A percentile compares a stretch with the other conserved stretches of the same genome.
Evolutionary conservation across 2,888 invertebrate species (phyloP).

Genomic region (Barypeithes pellucidus): DNA sequence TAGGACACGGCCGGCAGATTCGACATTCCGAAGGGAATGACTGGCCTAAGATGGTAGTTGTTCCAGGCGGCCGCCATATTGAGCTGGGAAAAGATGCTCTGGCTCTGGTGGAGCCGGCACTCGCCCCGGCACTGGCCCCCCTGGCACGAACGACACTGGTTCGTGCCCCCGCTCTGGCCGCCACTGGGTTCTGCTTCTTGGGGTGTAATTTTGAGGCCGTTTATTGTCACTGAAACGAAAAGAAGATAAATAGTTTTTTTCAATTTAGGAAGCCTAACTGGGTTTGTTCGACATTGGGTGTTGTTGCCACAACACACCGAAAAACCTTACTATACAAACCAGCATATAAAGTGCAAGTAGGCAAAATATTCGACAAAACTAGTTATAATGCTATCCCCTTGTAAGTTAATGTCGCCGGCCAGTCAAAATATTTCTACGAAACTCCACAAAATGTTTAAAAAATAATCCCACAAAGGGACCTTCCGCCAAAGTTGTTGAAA

Average conservation of each 20-base stretch:
- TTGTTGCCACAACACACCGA: no score
- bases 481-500: slow-evolving; percentile 28
- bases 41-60: slow-evolving; percentile 59
- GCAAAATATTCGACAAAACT: no score
- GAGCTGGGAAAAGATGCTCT: slow-evolving; percentile 58
- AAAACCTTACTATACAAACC: no score
- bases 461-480: slow-evolving; percentile 43
- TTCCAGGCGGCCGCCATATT: slow-evolving; percentile 66
- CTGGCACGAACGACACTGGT: slow-evolving; percentile 44
- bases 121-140: slow-evolving; percentile 52
- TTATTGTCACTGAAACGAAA: slow-evolving; percentile 62
- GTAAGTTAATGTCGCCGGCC: slow-evolving; percentile 2
- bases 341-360: no score
- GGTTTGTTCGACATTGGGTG: no score
- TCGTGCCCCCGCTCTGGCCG: slow-evolving; percentile 50
- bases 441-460: slow-evolving; percentile 30
- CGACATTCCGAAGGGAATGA: slow-evolving; percentile 65
- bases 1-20: slow-evolving; percentile 67
- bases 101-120: slow-evolving; percentile 48
- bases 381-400: neutral
- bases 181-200: slow-evolving; percentile 58
- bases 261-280: no score
- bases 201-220: slow-evolving; percentile 63
- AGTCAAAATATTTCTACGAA: slow-evolving; percentile 30
- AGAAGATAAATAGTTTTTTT: slow-evolving; percentile 23